A percentile compares a stretch with the other conserved stretches of the same genome.
Conservation (phyloP, 2,113 vertebrate genomes). For the Agapornis roseicollis region DNA sequence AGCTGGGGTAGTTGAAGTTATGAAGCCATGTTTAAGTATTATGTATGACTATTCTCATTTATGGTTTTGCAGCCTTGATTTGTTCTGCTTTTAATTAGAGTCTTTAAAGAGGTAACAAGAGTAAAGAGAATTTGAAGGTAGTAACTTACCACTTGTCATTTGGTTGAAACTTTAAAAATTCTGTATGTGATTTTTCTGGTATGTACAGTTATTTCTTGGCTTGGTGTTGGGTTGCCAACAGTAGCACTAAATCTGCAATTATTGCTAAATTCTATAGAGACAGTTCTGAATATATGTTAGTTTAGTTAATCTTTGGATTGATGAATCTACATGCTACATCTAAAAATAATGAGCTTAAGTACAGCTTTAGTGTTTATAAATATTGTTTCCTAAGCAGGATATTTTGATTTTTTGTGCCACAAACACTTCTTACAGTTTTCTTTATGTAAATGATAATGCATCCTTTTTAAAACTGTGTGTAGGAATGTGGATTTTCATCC, state of each 20-base stretch:
- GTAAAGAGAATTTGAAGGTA: neutral
- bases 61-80: neutral
- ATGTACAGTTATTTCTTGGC: neutral
- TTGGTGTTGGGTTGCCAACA: neutral
- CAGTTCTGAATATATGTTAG: neutral
- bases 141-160: neutral
- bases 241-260: neutral
- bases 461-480: neutral
- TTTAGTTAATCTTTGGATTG: neutral
- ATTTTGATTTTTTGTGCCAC: neutral
- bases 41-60: neutral
- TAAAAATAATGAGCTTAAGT: neutral
- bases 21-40: neutral
- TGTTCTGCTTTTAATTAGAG: neutral
- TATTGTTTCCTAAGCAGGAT: neutral
- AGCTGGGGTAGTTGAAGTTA: neutral
- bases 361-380: neutral
- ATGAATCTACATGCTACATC: neutral
- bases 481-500: conserved; percentile 13
- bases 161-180: neutral
- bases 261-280: neutral
- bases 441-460: neutral
- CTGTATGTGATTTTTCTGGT: neutral
- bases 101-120: neutral
- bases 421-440: neutral